phyloP scores from a whole-genome alignment of 2,797 vertebrate genomes.

The Danio jaintianensis region DNA sequence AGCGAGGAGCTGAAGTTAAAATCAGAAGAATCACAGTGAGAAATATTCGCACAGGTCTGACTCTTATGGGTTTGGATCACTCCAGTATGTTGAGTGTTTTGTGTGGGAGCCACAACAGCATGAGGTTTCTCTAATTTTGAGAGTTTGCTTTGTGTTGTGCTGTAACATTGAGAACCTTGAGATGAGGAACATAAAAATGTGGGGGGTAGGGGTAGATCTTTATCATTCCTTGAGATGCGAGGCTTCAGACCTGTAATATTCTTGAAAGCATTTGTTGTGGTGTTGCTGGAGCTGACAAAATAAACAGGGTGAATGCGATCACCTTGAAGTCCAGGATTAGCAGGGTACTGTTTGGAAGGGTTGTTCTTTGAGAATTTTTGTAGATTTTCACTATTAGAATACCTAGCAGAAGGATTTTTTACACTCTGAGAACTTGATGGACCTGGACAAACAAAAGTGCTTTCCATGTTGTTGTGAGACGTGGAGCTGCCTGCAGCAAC shows the following conservation, averaged over 20 bases:
- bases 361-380: slow-evolving; percentile 65
- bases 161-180: slow-evolving; percentile 70
- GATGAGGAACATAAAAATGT: slow-evolving; percentile 65
- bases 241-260: slow-evolving; percentile 70
- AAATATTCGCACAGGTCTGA: slow-evolving; percentile 68
- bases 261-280: slow-evolving; percentile 53
- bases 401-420: slow-evolving; percentile 55
- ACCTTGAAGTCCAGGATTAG: slow-evolving; percentile 65
- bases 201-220: slow-evolving; percentile 31
- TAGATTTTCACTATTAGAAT: slow-evolving; percentile 64
- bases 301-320: slow-evolving; percentile 67
- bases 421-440: slow-evolving; percentile 58
- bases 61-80: slow-evolving; percentile 67
- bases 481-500: slow-evolving; percentile 60
- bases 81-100: slow-evolving; percentile 56
- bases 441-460: slow-evolving; percentile 52
- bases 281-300: slow-evolving; percentile 70
- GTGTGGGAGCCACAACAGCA: slow-evolving; percentile 57
- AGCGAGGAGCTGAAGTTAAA: slow-evolving; percentile 74
- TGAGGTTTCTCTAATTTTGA: slow-evolving; percentile 69
- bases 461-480: slow-evolving; percentile 56
- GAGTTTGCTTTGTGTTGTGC: slow-evolving; percentile 66
- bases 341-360: slow-evolving; percentile 59
- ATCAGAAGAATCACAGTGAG: slow-evolving; percentile 77
- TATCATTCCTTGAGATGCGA: slow-evolving; percentile 58